Base-by-base conservation (phyloP, 2,113 vertebrate species). In the Conger conger region DNA sequence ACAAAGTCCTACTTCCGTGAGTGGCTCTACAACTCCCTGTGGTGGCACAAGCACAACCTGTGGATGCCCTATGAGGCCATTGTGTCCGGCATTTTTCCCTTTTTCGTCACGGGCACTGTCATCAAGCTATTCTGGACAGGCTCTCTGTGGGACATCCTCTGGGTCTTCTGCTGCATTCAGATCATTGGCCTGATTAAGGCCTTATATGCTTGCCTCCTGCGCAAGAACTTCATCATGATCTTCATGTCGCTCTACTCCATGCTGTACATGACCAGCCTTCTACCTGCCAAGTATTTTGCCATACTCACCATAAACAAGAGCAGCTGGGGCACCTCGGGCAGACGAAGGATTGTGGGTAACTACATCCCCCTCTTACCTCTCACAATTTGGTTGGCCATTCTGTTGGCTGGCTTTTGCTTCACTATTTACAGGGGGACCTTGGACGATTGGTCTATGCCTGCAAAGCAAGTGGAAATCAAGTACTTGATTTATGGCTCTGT, bases 21-120 rank as follows among this genome's bases (percentile, higher is more conserved):
- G 89, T 98, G 97, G 97, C 96, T 98, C 45, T 98, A 94, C 93
- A 98, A 98, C 4, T 94, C 97, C 27, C 94, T 97, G 89, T 98
- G 97, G 97, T 98, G 97, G 97, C 97, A 98, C 90, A 97, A 97
- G 87, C 97, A 98, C 87, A 94, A 96, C 86, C 94, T 96, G 1
- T 98, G 97, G 97, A 98, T 98, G 97, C 97, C 97, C 76, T 98
- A 98, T 1, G 97, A 98, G 91, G 96, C 97, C 17, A 95, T 98
- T n/a, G 94, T 98, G 35, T 94, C 97, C 0, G 97, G 97, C 1
- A 89, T 97, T 77, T 98, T 98, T 88, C 97, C 97, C 0, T 98
- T 98, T 90, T 97, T 98, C 30, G 97, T 98, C 89, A 97, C 97
- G 0, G 95, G 95, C 87, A 97, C 97, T 0, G 96, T 97, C 82